Evolutionary conservation across 2,797 vertebrate genomes (phyloP).

Genomic region (Anguilla obscura): DNA sequence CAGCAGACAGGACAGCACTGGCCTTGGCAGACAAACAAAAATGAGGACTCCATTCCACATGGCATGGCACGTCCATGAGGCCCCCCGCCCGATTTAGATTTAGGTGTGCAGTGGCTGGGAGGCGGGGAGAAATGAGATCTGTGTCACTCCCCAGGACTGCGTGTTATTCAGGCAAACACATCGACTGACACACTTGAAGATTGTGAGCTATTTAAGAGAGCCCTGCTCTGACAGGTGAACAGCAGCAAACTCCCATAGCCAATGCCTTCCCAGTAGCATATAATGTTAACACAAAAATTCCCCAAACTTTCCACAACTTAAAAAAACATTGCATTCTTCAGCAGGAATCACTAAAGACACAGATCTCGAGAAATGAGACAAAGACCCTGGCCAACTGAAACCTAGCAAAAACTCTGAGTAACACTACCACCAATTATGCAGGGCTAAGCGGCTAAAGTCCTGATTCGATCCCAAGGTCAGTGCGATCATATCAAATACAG

Average conservation of each 20-base stretch:
- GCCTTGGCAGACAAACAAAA: conserved; percentile 28
- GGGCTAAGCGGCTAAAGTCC: neutral
- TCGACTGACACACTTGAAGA: neutral
- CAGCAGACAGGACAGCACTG: conserved; percentile 29
- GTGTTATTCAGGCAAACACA: neutral
- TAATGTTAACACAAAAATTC: neutral
- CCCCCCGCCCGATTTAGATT: conserved; percentile 26
- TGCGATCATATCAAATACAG: neutral
- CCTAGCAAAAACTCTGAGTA: neutral
- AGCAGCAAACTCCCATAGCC: neutral
- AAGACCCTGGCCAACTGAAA: neutral
- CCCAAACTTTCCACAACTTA: neutral
- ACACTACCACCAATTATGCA: neutral
- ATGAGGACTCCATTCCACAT: conserved; percentile 25
- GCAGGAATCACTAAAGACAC: neutral
- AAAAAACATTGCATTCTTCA: neutral
- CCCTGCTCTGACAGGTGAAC: neutral
- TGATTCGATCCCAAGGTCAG: neutral
- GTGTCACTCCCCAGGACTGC: conserved; percentile 8
- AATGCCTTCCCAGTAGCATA: neutral
- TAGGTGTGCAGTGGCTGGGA: neutral
- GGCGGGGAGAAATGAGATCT: neutral
- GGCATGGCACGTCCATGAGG: conserved; percentile 9
- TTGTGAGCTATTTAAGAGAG: neutral
- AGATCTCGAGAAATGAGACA: neutral